Base-by-base conservation (phyloP, 1,140 invertebrate genomes). In the Tetraneura akinire region DNA sequence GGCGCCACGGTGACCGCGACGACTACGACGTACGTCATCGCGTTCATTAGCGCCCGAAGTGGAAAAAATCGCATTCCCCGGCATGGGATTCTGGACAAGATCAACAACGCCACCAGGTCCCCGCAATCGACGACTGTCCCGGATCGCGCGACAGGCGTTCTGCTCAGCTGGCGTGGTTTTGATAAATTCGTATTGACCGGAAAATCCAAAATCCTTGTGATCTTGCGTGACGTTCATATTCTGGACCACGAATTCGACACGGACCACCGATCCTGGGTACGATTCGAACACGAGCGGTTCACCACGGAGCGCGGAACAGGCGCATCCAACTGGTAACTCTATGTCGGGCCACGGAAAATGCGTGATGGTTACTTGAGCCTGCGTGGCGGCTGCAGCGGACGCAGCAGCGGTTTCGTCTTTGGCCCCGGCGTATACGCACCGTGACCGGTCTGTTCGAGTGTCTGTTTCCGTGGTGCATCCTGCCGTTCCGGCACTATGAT, bases 181-280 rank as follows among this genome's bases (percentile, higher is more conserved):
- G 66, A 66, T 47, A 53, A 85, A 85, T 18, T 83, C 80, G 62
- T 84, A 85, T 68, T 84, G 82, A 0, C 91, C 93, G 83, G 94
- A 92, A 85, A 95, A 95, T 82, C 89, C 90, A 85, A 92, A 94
- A 85, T 93, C 90, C 53, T 89, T 88, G 82, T 92, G 93, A 86
- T 94, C 93, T 85, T 95, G 91, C 13, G 90, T 91, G 37, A 93
- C 91, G 85, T 92, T 92, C 93, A 95, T 94, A 82, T 90, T 88
- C 1, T 89, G 91, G 3, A 94, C 89, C 0, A 88, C 89, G 84
- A 94, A 94, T 82, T 89, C 90, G 0, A 93, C 87, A 84, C 92
- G 91, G 2, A 93, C 88, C 73, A 89, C 88, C 55, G 88, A 88
- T 1, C 91, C 90, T 1, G 91, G 91, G 74, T 92, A 86, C 26